Evolutionary conservation across 2,888 invertebrate genomes (phyloP), one percentile per base, ranked within the genome.

Genomic region (Dasypolia templi): DNA sequence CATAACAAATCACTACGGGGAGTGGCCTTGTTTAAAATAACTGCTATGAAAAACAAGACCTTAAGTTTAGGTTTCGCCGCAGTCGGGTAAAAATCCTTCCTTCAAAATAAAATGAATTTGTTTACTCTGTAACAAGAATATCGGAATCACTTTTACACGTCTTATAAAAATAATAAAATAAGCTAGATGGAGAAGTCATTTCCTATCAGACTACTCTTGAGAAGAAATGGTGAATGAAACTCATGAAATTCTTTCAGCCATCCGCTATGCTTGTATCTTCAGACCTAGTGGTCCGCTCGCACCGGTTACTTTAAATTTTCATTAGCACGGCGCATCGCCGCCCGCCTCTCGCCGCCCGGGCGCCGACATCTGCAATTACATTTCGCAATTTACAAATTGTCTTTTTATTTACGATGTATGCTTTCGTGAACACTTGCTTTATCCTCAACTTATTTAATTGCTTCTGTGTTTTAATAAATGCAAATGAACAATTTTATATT

Each of bases 271-370:
- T 83, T 85, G 84, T 71, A 44, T 87, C 58, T 63, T 82, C 86
- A 86, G 75, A 72, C 88, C 87, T 72, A 26, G 44, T 69, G 63
- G 75, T 81, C 75, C 80, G 86, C 87, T 89, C 83, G 91, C 92
- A 93, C 91, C 89, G 91, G 94, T 93, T 93, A 93, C 92, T 94
- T 95, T 95, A 95, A 95, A 94, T 94, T 95, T 95, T 95, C 94
- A 95, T 95, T 94, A 95, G 92, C 92, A 90, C 85, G 79, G 73
- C 69, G 76, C 76, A 71, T 65, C 86, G 82, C 82, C 82, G 84
- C 77, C 77, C 75, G 83, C 78, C 83, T 76, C 79, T 74, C 75
- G 69, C 76, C 76, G 66, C 79, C 76, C 71, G 74, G 75, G 81
- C 67, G 84, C 62, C 84, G 67, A 67, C 90, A 86, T 90, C 90